Conservation (phyloP, 2,888 invertebrate species). For the Agapostemon virescens region DNA sequence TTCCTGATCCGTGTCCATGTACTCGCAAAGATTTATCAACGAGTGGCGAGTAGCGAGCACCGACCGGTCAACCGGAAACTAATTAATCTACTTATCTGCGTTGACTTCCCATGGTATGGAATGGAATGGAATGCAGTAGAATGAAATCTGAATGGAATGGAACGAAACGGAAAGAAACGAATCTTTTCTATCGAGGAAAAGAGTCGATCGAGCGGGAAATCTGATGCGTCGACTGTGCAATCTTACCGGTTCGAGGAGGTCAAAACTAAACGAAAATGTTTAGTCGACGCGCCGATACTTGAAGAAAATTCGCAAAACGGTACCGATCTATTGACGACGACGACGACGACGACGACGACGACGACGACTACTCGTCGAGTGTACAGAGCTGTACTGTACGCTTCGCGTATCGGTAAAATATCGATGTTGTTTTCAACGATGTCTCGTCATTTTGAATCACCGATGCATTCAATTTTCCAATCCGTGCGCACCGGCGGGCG, state of each 20-base stretch:
- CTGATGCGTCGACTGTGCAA: background rate
- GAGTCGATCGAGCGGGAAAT: background rate
- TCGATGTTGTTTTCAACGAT: constrained; percentile 19
- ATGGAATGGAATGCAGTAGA: no score
- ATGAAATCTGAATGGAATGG: no score
- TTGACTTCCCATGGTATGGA: background rate
- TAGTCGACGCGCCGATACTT: background rate
- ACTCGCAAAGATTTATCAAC: background rate
- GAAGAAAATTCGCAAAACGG: background rate
- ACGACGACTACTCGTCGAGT: no score
- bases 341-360: no score
- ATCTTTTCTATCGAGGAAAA: background rate
- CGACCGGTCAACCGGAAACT: constrained; percentile 2
- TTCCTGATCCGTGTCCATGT: background rate
- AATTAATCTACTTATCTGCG: background rate
- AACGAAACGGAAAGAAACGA: no score
- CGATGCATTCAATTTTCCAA: constrained; percentile 13
- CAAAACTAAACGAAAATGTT: background rate
- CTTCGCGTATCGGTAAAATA: constrained; percentile 11
- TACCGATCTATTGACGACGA: no score
- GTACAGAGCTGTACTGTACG: no score
- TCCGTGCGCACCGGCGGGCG: no score
- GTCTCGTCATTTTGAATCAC: constrained; percentile 18
- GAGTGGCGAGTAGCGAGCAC: background rate
- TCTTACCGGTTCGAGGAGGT: background rate